These are phyloP conservation scores for Mythimna albipuncta DNA, from an alignment of 2,888 invertebrate genomes.

Conservation along the genomic window DNA sequence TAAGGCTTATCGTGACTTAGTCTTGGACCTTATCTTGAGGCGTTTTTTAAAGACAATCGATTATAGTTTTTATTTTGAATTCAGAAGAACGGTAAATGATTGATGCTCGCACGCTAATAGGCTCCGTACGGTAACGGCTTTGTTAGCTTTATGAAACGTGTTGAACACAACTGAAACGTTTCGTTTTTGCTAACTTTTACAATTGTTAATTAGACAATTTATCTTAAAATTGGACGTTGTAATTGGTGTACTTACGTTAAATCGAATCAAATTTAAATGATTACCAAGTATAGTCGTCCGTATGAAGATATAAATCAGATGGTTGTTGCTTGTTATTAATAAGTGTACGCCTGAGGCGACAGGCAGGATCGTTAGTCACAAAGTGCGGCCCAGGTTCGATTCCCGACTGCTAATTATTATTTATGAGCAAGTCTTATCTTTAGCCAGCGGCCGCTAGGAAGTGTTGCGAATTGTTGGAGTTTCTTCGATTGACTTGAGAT, in stretches of 20 bases:
- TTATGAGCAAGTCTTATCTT: constrained; percentile 79
- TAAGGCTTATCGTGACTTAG: constrained; percentile 73
- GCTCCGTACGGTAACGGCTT: constrained; percentile 25
- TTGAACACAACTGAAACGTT: constrained; percentile 40
- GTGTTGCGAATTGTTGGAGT: constrained; percentile 69
- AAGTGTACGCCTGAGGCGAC: constrained; percentile 76
- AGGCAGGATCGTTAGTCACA: constrained; percentile 76
- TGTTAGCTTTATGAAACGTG: constrained; percentile 24
- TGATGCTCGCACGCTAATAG: constrained; percentile 58
- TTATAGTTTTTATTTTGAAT: constrained; percentile 60
- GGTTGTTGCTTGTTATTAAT: constrained; percentile 78
- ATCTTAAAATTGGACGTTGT: constrained; percentile 58
- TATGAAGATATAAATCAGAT: constrained; percentile 81
- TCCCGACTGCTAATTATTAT: constrained; percentile 83
- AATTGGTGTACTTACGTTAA: constrained; percentile 62
- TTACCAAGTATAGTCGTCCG: constrained; percentile 46
- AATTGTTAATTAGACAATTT: constrained; percentile 63
- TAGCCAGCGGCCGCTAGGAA: constrained; percentile 74
- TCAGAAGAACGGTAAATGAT: constrained; percentile 56
- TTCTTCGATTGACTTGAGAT: constrained; percentile 43
- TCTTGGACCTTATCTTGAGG: constrained; percentile 69
- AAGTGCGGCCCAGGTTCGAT: constrained; percentile 78
- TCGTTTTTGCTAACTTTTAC: constrained; percentile 49
- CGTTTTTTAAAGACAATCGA: constrained; percentile 52
- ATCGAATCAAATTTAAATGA: constrained; percentile 66